Evolutionary conservation across 2,113 vertebrate genomes (phyloP).

Genomic region (Cyprinodon brontotheroides): DNA sequence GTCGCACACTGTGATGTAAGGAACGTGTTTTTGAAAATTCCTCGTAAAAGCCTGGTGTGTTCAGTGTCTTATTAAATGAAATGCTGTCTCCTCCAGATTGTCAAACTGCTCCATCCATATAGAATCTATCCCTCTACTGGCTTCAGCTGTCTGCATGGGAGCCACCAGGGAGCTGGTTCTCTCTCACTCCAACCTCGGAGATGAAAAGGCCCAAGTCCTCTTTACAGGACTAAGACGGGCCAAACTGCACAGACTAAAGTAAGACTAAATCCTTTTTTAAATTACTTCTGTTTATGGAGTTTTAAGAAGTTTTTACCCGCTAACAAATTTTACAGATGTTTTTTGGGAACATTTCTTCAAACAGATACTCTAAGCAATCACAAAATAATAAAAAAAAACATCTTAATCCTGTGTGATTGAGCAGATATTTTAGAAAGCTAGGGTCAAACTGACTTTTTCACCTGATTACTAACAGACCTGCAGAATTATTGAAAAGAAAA

Average conservation of each 20-base stretch:
- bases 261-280: constrained; percentile 2
- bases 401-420: too few relatives aligned
- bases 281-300: not conserved
- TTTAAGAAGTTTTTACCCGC: not conserved
- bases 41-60: not conserved
- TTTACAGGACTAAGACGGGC: constrained; percentile 53
- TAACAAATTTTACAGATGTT: not conserved
- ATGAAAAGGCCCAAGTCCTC: constrained; percentile 56
- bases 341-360: not conserved
- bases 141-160: constrained; percentile 65
- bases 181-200: constrained; percentile 30
- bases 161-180: constrained; percentile 53
- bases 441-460: too few relatives aligned
- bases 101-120: constrained; percentile 32
- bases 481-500: too few relatives aligned
- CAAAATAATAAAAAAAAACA: too few relatives aligned
- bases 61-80: not conserved
- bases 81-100: constrained; percentile 55
- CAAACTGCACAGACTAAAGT: constrained; percentile 65
- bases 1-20: constrained; percentile 68
- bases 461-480: too few relatives aligned
- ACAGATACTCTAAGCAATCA: too few relatives aligned
- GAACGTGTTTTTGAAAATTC: not conserved
- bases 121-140: constrained; percentile 54
- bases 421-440: too few relatives aligned